A percentile compares a stretch with the other conserved stretches of the same genome.
phyloP scores from a whole-genome alignment of 2,888 invertebrate species.

The Trichacis sp. region DNA sequence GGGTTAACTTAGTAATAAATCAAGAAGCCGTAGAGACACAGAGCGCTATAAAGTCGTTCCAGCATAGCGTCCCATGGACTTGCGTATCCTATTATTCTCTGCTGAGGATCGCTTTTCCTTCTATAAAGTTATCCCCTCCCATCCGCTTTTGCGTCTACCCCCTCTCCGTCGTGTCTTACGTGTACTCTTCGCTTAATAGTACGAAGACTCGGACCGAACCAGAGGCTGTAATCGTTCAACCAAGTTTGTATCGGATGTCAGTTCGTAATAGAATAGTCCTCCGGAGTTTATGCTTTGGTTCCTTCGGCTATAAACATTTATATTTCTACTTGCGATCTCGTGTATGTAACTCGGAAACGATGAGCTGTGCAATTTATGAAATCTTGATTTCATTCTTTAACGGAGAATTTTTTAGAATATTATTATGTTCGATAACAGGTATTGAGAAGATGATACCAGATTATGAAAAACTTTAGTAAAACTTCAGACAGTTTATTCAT shows the following conservation, averaged over 20 bases:
- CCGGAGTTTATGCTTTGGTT: slow-evolving; percentile 58
- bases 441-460: too few relatives aligned
- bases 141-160: slow-evolving; percentile 17
- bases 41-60: slow-evolving; percentile 58
- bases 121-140: slow-evolving; percentile 38
- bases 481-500: too few relatives aligned
- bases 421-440: too few relatives aligned
- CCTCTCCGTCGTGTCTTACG: slow-evolving; percentile 21
- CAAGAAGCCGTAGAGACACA: slow-evolving; percentile 64
- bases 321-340: slow-evolving; percentile 25
- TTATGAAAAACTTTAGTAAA: too few relatives aligned
- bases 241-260: slow-evolving; percentile 67
- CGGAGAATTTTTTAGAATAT: too few relatives aligned
- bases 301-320: slow-evolving; percentile 53
- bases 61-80: slow-evolving; percentile 37
- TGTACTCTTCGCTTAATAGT: slow-evolving; percentile 45
- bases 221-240: slow-evolving; percentile 61
- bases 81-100: slow-evolving; percentile 62
- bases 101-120: slow-evolving; percentile 45
- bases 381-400: too few relatives aligned
- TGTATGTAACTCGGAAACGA: not conserved
- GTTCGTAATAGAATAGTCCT: slow-evolving; percentile 66
- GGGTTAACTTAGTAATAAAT: slow-evolving; percentile 66
- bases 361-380: not conserved
- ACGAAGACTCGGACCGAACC: slow-evolving; percentile 52